Base-by-base conservation (phyloP, 1,140 invertebrate species). In the Chelonus insularis region DNA sequence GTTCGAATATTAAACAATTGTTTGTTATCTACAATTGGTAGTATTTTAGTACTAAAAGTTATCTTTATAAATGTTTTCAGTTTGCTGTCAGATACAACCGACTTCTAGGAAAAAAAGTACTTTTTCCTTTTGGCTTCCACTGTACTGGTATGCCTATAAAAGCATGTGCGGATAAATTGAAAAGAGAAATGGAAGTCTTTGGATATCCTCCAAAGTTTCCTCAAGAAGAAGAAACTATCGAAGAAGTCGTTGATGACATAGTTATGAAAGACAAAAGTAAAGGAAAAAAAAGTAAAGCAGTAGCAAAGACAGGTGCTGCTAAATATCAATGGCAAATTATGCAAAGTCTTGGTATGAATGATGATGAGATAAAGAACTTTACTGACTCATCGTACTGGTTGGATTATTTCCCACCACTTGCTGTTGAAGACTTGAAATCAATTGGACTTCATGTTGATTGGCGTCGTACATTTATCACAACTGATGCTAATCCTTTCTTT, bases 301-400 rank as follows among this genome's bases (percentile, higher is more conserved):
- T 90, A 1, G 96, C 97, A 1, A 99, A 99, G 84, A 83, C 91
- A 9, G 94, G 91, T 0, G 71, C 82, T 6, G 87, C 90, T 0
- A 98, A 97, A 78, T 99, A 93, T 76, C 98, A 99, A 74, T 99
- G 97, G 97, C 91, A 99, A 79, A 99, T 99, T 50, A 99, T 99
- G 98, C 83, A 91, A 75, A 91, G 91, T 75, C 80, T 99, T 48
- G 97, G 96, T 0, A 79, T 99, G 1, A 73, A 84, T 32, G 90
- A 99, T 73, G 88, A 93, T 50, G 95, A 99, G 77, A 99, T 99
- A 55, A 87, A 88, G 64, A 86, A 91, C 52, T 99, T 99, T 87
- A 90, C 96, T 23, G 89, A 99, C 84, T 86, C 92, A 11, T 78
- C 85, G 52, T 88, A 98, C 79, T 99, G 98, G 98, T 82, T 98